Percentiles rank a stretch among this genome's conserved stretches.
Conservation (phyloP, 2,113 vertebrate species). For the Pachycephala philippinensis region DNA sequence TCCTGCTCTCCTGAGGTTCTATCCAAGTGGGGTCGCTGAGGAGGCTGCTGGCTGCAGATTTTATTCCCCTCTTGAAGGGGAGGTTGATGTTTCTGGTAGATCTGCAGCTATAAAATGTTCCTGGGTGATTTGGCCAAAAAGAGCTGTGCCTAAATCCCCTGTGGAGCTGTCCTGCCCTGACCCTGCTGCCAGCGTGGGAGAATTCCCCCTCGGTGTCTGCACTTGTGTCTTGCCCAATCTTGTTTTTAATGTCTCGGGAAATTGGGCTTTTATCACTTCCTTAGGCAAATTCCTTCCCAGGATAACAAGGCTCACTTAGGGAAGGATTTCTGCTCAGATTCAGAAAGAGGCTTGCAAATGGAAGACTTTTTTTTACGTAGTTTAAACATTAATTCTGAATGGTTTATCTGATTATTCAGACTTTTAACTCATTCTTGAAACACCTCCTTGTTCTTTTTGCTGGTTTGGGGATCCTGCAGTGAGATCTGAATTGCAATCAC, state of each 20-base stretch:
- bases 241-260: not conserved
- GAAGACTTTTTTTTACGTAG: not conserved
- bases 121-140: not conserved
- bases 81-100: not conserved
- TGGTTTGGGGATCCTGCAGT: not conserved
- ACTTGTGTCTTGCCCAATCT: not conserved
- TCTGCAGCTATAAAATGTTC: not conserved
- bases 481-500: not conserved
- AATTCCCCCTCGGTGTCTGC: not conserved
- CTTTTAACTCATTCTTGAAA: not conserved
- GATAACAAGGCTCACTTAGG: not conserved
- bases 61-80: not conserved
- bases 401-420: not conserved
- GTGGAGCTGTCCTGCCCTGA: not conserved
- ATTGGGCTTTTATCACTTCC: conserved; percentile 28
- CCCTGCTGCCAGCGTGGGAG: not conserved
- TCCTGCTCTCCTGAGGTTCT: not conserved
- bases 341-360: not conserved
- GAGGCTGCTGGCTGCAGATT: not conserved
- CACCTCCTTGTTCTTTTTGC: not conserved
- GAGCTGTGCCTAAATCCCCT: not conserved
- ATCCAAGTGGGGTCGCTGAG: not conserved
- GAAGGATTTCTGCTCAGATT: not conserved
- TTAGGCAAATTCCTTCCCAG: not conserved
- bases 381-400: not conserved